Evolutionary conservation across 2,113 vertebrate genomes (phyloP), one percentile per base, ranked within the genome.

Genomic region (Carassius auratus): DNA sequence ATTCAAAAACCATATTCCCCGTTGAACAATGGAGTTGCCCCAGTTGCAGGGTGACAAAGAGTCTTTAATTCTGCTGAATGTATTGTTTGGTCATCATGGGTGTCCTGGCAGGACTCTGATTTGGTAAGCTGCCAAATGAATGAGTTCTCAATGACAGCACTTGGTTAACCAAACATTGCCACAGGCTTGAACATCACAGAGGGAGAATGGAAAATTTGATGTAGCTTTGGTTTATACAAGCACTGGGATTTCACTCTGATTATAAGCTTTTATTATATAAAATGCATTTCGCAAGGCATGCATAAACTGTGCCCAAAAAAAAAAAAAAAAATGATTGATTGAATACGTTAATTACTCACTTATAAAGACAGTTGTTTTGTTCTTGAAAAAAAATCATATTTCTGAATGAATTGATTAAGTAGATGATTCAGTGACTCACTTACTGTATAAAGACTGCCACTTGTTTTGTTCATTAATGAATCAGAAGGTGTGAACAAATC

Each of bases 131-230:
- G 93, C 92, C 92, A 92, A 55, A 45, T 83, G 81, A 78, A 82
- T 79, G 19, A 84, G 33, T 66, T 57, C 66, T 79, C 26, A 55
- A 76, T 83, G 87, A 82, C 17, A 17, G 15, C 55, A 89, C 84
- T 86, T 79, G 77, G 62, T 45, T 83, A 88, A 81, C 83, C 90
- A 59, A 82, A 86, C 84, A 89, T 86, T 91, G 82, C 76, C 59
- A 57, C 81, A 91, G 87, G 89, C 89, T 84, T 78, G 87, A 90
- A 90, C 91, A 85, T 87, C 85, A 89, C 89, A 87, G 80, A 84
- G 91, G 75, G 62, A 86, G 69, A 82, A 87, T 92, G 93, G 92
- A 94, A 94, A 94, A 84, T 87, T 8, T 94, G 91, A 94, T 87
- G 88, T 87, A 66, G 66, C 23, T 12, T 73, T n/a, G 86, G 86